These are phyloP conservation scores for Bubo bubo DNA, from an alignment of 2,113 vertebrate genomes.

Conservation along the genomic window DNA sequence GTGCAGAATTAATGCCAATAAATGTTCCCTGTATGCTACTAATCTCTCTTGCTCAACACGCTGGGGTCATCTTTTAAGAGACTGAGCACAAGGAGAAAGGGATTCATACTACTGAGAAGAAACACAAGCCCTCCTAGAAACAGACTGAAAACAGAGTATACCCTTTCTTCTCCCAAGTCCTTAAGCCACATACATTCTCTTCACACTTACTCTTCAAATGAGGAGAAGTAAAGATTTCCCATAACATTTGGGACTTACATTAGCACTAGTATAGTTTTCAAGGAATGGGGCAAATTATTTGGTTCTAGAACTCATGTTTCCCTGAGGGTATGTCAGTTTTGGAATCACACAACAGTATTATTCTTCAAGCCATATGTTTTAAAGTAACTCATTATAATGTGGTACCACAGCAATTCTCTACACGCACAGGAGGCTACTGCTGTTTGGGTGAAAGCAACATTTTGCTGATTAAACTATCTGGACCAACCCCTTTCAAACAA, in stretches of 20 bases:
- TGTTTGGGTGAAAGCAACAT: background rate
- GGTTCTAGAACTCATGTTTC: background rate
- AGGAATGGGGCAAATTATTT: background rate
- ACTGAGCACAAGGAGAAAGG: background rate
- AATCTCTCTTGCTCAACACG: fast-evolving
- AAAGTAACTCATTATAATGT: background rate
- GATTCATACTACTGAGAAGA: background rate
- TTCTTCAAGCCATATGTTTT: background rate
- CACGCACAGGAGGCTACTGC: background rate
- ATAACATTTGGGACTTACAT: background rate
- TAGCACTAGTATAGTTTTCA: background rate
- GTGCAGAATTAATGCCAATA: background rate
- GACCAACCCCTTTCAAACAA: background rate
- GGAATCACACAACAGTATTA: background rate
- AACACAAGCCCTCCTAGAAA: background rate
- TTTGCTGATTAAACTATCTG: background rate
- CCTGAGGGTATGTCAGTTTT: background rate
- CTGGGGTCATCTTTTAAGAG: background rate
- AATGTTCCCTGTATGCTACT: background rate
- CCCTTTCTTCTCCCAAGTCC: background rate
- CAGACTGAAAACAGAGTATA: background rate
- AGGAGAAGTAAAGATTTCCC: background rate
- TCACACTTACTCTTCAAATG: background rate
- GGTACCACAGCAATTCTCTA: background rate
- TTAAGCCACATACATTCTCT: background rate